These are phyloP conservation scores for Aphidius colemani DNA, from an alignment of 2,888 invertebrate genomes.

Conservation along the genomic window DNA sequence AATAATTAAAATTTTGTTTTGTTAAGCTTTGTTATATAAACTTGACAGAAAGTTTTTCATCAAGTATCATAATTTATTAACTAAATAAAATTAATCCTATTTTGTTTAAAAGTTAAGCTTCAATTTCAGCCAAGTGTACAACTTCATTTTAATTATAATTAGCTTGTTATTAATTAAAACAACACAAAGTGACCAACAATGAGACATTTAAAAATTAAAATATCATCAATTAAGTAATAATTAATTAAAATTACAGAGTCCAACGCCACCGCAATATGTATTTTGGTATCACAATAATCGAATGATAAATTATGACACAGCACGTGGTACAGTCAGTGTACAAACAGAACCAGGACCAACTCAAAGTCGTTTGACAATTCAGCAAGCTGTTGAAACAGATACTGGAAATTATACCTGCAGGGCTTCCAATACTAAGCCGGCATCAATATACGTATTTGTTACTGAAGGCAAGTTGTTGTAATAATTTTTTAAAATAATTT, in stretches of 20 bases:
- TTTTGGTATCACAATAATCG: conserved; percentile 95
- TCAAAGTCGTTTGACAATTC: conserved; percentile 83
- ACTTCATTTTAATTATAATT: no score
- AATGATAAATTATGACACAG: conserved; percentile 91
- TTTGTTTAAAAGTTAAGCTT: no score
- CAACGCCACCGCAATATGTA: conserved; percentile 90
- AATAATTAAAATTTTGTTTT: no score
- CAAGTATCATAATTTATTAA: no score
- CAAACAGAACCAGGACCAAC: conserved; percentile 85
- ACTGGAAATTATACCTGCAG: conserved; percentile 92
- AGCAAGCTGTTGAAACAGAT: conserved; percentile 80
- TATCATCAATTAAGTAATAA: no score
- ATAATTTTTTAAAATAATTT: not conserved
- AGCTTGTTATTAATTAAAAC: no score
- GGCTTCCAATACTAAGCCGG: conserved; percentile 87
- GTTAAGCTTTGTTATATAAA: no score
- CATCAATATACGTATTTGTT: conserved; percentile 87
- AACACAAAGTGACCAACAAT: no score
- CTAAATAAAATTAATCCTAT: no score
- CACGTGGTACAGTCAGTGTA: conserved; percentile 80
- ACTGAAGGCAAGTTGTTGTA: conserved; percentile 69
- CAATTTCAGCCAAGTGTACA: no score
- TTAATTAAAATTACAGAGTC: conserved; percentile 69
- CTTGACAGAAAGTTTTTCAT: no score
- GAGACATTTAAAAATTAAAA: no score